These are phyloP conservation scores for Peromyscus polionotus DNA, from an alignment of 2,113 vertebrate species.

Conservation along the genomic window DNA sequence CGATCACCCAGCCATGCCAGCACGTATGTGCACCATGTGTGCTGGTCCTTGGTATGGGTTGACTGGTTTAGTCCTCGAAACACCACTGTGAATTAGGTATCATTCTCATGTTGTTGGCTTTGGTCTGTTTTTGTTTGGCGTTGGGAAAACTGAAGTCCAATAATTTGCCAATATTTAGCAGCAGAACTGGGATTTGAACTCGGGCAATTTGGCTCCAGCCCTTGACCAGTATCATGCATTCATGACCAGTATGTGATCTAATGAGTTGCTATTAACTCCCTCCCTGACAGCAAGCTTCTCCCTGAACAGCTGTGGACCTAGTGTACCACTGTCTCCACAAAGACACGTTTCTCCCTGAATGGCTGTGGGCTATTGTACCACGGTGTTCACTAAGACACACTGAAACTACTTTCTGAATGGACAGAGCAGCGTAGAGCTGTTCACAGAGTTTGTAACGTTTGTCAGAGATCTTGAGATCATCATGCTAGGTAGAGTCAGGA, in stretches of 20 bases:
- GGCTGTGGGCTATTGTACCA: background rate
- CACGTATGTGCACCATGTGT: background rate
- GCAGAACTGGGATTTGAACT: slow-evolving; percentile 32
- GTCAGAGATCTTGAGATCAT: background rate
- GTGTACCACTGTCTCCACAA: background rate
- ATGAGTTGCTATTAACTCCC: background rate
- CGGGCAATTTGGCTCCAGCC: background rate
- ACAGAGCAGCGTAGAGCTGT: background rate
- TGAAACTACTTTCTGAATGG: background rate
- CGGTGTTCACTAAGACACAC: background rate
- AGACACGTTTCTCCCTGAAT: background rate
- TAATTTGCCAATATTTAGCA: background rate
- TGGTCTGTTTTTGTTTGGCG: background rate
- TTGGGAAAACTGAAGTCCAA: slow-evolving; percentile 6
- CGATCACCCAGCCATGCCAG: background rate
- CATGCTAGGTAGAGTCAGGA: background rate
- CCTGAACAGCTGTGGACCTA: background rate
- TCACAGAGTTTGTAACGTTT: background rate
- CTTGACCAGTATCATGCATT: background rate
- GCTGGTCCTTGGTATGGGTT: background rate
- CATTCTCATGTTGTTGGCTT: background rate
- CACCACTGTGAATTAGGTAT: background rate
- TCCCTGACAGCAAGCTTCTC: background rate
- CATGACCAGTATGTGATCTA: background rate
- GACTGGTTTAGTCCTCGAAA: background rate